Percentiles rank a stretch among this genome's conserved stretches.
phyloP scores from a whole-genome alignment of 1,140 invertebrate genomes.

The Matsumurasca onukii region DNA sequence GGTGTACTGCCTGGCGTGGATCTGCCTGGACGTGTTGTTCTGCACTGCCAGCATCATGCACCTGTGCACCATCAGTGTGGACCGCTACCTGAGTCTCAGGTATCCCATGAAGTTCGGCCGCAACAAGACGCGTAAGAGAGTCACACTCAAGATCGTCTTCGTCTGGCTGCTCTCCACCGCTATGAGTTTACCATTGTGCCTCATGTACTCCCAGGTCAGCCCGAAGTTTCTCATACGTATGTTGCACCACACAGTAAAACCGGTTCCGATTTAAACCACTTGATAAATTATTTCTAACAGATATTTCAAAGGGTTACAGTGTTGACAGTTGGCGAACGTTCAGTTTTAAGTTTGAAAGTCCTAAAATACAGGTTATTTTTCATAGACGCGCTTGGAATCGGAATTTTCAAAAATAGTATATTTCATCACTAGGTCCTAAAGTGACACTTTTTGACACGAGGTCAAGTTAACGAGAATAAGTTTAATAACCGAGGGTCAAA shows the following conservation, averaged over 20 bases:
- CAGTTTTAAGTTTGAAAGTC: too few species aligned
- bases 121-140: constrained; percentile 82
- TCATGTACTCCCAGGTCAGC: constrained; percentile 82
- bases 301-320: too few species aligned
- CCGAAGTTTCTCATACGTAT: neutral
- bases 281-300: too few species aligned
- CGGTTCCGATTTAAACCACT: too few species aligned
- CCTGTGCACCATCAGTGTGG: constrained; percentile 92
- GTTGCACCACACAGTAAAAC: neutral
- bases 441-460: too few species aligned
- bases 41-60: constrained; percentile 96
- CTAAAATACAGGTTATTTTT: too few species aligned
- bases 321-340: too few species aligned
- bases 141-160: constrained; percentile 86
- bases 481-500: too few species aligned
- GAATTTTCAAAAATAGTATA: too few species aligned
- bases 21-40: constrained; percentile 90
- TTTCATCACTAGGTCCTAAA: too few species aligned
- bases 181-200: constrained; percentile 82
- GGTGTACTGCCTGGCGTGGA: constrained; percentile 83
- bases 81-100: constrained; percentile 81
- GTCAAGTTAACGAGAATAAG: too few species aligned
- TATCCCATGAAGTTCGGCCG: constrained; percentile 89
- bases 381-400: too few species aligned
- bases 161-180: constrained; percentile 88